Evolutionary conservation across 2,797 vertebrate species (phyloP).

Genomic region (Scleropages formosus): DNA sequence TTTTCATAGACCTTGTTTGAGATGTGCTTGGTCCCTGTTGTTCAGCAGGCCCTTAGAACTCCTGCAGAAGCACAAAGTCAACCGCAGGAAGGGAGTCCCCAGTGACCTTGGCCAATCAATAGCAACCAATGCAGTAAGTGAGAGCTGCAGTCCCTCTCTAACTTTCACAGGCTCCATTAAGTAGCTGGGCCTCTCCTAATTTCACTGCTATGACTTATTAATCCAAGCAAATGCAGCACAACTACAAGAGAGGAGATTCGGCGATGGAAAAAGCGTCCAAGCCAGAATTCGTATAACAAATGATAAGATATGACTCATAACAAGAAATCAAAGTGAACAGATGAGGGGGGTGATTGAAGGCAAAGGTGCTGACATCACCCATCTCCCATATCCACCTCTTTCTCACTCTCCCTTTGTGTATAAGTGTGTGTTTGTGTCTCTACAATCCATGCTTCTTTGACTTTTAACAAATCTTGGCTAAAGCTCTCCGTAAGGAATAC

Average conservation of each 20-base stretch:
- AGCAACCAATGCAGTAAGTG: slow-evolving; percentile 60
- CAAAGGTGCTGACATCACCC: slow-evolving; percentile 34
- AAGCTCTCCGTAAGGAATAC: slow-evolving; percentile 32
- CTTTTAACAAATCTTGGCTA: slow-evolving; percentile 35
- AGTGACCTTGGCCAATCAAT: slow-evolving; percentile 66
- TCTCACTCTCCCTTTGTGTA: slow-evolving; percentile 40
- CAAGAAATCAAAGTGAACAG: slow-evolving; percentile 49
- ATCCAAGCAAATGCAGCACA: slow-evolving; percentile 50
- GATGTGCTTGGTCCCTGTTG: slow-evolving; percentile 66
- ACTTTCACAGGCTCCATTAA: slow-evolving; percentile 54
- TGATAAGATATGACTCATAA: slow-evolving; percentile 48
- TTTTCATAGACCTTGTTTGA: slow-evolving; percentile 76
- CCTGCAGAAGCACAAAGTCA: slow-evolving; percentile 74
- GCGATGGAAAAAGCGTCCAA: slow-evolving; percentile 41
- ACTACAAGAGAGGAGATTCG: slow-evolving; percentile 43
- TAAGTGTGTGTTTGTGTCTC: slow-evolving; percentile 8
- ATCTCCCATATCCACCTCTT: background rate
- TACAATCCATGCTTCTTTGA: slow-evolving; percentile 40
- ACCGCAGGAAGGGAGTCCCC: slow-evolving; percentile 72
- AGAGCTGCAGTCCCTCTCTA: slow-evolving; percentile 62
- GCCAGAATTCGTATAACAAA: slow-evolving; percentile 24
- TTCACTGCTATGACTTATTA: slow-evolving; percentile 64
- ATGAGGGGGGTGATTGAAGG: slow-evolving; percentile 52
- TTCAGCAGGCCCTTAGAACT: slow-evolving; percentile 76
- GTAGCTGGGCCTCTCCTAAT: slow-evolving; percentile 56